Base-by-base conservation (phyloP, 2,888 invertebrate species). In the Gastracanthus pulcherrimus region DNA sequence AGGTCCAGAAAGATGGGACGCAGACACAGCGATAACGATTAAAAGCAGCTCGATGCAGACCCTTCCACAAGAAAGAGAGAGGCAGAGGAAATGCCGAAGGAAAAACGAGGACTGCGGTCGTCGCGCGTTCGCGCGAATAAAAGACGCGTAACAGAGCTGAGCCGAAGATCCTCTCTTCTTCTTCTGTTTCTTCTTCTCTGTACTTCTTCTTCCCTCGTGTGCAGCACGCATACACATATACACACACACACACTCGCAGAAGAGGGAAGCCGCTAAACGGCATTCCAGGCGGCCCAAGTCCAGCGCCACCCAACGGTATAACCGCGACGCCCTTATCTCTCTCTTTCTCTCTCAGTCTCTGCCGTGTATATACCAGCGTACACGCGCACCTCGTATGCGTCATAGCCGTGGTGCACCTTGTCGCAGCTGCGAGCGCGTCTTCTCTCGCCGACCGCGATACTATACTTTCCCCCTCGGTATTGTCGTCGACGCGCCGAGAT, bases 261-360 rank as follows among this genome's bases (percentile, higher is more conserved):
- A 90, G 89, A 88, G 89, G 88, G 89, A 91, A 91, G 91, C 90
- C 89, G 90, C 89, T 90, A 88, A 90, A 89, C 91, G 89, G 87
- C 91, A 91, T 91, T 91, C 91, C 91, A 89, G 87, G 84, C 88
- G 87, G 86, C 86, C 86, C 88, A 89, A 89, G 62, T 76, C 89
- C 89, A 89, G 87, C 89, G 89, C 90, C 90, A 89, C 90, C 90
- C 90, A 91, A 90, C 91, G 91, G 91, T 91, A 88, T 88, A 88
- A 88, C 31, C 89, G 87, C 88, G 86, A 89, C 88, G 88, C 89
- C 89, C 89, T 89, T 88, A 88, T 89, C 87, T 88, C 84, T 19
- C 16, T 38, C 58, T 51, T 23, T 51, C 11, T 51, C 48, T n/a
- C n/a, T 48, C 48, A n/a, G 3, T 48, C n/a, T 48, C 19, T 48